A percentile compares a stretch with the other conserved stretches of the same genome.
Evolutionary conservation across 2,888 invertebrate genomes (phyloP).

Genomic region (Acanthosepion esculentum): DNA sequence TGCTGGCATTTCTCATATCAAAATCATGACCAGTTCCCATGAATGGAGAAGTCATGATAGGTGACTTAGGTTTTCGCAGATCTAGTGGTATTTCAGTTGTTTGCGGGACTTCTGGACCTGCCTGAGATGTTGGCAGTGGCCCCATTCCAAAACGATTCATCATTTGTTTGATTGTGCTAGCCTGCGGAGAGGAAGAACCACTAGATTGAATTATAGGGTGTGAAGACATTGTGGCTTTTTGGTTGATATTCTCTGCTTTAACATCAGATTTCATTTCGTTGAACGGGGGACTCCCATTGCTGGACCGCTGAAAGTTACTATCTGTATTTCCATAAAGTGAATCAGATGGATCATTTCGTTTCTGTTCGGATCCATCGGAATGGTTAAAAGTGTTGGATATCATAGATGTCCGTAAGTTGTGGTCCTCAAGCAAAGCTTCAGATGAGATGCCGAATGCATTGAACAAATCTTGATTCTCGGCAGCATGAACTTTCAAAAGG

Average conservation of each 20-base stretch:
- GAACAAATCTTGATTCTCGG: constrained; percentile 73
- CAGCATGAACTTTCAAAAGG: constrained; percentile 73
- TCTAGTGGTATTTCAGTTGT: constrained; percentile 62
- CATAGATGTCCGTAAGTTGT: constrained; percentile 47
- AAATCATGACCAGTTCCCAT: constrained; percentile 41
- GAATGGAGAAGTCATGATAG: constrained; percentile 53
- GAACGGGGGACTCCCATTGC: constrained; percentile 43
- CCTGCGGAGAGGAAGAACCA: constrained; percentile 54
- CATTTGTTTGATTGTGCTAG: constrained; percentile 63
- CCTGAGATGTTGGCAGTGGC: constrained; percentile 51
- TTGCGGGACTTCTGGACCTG: constrained; percentile 53
- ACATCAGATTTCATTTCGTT: constrained; percentile 49
- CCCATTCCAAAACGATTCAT: constrained; percentile 67
- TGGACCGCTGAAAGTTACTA: constrained; percentile 53
- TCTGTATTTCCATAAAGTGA: constrained; percentile 49
- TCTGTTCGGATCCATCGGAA: constrained; percentile 49
- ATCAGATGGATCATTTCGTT: constrained; percentile 51
- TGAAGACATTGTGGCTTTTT: constrained; percentile 50
- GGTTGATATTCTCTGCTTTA: constrained; percentile 48
- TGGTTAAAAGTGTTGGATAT: constrained; percentile 52
- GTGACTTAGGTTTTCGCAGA: constrained; percentile 66
- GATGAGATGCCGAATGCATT: constrained; percentile 69
- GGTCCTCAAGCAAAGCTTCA: constrained; percentile 64
- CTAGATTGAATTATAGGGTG: constrained; percentile 55
- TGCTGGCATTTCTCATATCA: constrained; percentile 36